Evolutionary conservation across 2,113 vertebrate species (phyloP).

Genomic region (Cardinalis cardinalis): DNA sequence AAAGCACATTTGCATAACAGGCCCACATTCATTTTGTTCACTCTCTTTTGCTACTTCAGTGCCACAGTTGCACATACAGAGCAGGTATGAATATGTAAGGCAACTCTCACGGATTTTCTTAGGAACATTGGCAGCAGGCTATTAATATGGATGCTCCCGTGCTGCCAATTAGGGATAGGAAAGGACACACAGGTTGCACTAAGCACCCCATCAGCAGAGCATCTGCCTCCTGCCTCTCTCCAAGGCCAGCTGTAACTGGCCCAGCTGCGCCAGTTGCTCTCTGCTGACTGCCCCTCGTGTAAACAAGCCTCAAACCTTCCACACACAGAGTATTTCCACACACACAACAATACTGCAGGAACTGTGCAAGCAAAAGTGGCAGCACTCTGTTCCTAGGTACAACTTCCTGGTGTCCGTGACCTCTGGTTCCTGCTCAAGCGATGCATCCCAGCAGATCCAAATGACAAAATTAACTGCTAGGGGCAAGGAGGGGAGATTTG

Average conservation of each 20-base stretch:
- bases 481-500: not conserved
- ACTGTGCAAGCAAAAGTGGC: not conserved
- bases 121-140: not conserved
- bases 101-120: not conserved
- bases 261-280: not conserved
- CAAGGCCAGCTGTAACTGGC: not conserved
- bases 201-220: not conserved
- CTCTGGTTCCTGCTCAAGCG: not conserved
- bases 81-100: not conserved
- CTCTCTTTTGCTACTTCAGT: not conserved
- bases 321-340: not conserved
- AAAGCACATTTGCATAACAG: not conserved
- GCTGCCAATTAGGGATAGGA: not conserved
- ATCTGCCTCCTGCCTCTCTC: not conserved
- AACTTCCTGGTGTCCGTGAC: not conserved
- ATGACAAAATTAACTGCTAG: not conserved
- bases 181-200: not conserved
- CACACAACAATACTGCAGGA: rapidly evolving
- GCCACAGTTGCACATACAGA: not conserved
- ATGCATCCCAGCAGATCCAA: not conserved
- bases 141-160: not conserved
- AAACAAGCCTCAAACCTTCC: not conserved
- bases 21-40: not conserved
- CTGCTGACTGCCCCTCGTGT: not conserved
- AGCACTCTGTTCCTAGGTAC: not conserved